Evolutionary conservation across 2,113 vertebrate genomes (phyloP).

Genomic region (Planiliza haematocheilus): DNA sequence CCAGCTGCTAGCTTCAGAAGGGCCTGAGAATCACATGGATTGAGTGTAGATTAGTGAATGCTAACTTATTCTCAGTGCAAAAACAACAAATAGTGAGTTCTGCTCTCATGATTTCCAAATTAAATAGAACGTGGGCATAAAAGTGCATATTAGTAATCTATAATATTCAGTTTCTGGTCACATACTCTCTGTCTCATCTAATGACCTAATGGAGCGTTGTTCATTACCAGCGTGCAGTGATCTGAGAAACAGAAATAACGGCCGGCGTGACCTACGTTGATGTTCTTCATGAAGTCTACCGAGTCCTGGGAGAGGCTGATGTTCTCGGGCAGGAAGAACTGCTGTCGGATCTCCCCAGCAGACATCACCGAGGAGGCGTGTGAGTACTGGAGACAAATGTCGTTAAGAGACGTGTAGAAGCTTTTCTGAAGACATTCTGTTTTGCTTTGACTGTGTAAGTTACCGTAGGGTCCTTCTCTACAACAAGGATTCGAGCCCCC

Average conservation of each 20-base stretch:
- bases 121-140: too few species aligned
- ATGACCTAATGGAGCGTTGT: background rate
- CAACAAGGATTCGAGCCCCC: slow-evolving; percentile 86
- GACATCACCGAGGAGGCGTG: slow-evolving; percentile 90
- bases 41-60: background rate
- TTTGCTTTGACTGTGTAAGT: slow-evolving; percentile 51
- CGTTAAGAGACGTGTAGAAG: too few species aligned
- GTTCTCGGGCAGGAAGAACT: slow-evolving; percentile 92
- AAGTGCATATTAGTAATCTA: too few species aligned
- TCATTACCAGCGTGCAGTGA: background rate
- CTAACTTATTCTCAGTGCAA: too few species aligned
- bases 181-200: background rate
- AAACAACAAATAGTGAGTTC: background rate
- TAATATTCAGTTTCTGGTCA: too few species aligned
- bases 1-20: too few species aligned
- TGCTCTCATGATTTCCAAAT: too few species aligned
- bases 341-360: slow-evolving; percentile 91
- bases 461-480: slow-evolving; percentile 91
- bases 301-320: slow-evolving; percentile 89
- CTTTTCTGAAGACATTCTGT: too few species aligned
- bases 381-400: slow-evolving; percentile 84
- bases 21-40: too few species aligned
- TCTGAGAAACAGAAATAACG: background rate
- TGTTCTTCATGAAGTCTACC: slow-evolving; percentile 88
- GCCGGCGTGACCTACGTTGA: slow-evolving; percentile 83